Conservation (phyloP, 2,113 vertebrate genomes). For the Cochlearius cochlearius region DNA sequence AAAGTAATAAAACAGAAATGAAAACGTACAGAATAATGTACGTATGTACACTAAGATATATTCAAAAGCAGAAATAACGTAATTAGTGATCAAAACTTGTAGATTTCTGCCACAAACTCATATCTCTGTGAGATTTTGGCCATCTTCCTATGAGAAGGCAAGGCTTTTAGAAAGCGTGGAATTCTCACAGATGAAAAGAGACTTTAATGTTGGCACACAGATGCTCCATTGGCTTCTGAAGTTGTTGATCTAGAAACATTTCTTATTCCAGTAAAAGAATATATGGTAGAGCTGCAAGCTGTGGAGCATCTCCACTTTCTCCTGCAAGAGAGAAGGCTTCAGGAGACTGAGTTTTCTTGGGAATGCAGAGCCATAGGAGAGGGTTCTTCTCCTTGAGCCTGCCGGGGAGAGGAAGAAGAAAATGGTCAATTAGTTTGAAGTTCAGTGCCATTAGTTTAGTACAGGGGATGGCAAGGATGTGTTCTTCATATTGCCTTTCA, state of each 20-base stretch:
- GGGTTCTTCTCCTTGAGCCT: background rate
- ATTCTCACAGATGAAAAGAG: slow-evolving; percentile 7
- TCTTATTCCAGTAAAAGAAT: background rate
- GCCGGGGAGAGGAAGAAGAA: background rate
- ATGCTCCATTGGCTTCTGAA: slow-evolving; percentile 11
- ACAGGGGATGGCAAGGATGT: background rate
- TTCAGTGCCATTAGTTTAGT: background rate
- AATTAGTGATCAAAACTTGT: slow-evolving; percentile 6
- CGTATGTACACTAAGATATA: background rate
- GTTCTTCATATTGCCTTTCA: background rate
- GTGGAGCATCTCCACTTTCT: background rate
- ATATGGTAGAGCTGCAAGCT: background rate
- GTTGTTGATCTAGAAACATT: slow-evolving; percentile 35
- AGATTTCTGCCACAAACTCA: background rate
- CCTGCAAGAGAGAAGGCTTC: background rate
- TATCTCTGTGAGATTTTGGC: slow-evolving; percentile 8
- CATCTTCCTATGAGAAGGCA: slow-evolving; percentile 18
- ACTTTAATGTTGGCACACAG: slow-evolving; percentile 12
- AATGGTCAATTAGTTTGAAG: background rate
- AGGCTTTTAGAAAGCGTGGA: slow-evolving; percentile 11
- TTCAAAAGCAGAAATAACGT: slow-evolving; percentile 1
- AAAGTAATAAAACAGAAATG: background rate
- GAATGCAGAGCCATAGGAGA: background rate
- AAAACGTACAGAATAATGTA: background rate
- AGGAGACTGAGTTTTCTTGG: background rate